Evolutionary conservation across 1,140 invertebrate species (phyloP).

Genomic region (Cydia amplana): DNA sequence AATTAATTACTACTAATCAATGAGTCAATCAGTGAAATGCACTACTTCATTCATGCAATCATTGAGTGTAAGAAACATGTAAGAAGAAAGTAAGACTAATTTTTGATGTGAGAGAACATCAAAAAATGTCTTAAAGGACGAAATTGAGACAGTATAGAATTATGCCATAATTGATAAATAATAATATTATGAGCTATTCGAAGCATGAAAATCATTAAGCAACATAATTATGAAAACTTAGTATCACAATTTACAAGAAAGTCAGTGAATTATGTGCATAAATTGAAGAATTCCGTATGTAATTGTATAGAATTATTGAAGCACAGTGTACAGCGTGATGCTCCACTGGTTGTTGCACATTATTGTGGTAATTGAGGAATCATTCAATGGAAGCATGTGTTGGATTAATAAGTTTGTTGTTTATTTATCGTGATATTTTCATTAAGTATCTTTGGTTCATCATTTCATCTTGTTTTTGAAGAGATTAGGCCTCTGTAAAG

Average conservation of each 20-base stretch:
- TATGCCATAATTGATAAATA: neutral
- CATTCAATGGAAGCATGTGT: slow-evolving; percentile 32
- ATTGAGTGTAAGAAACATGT: neutral
- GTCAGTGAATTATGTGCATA: slow-evolving; percentile 15
- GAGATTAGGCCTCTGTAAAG: neutral
- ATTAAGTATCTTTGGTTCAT: neutral
- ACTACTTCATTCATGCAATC: slow-evolving; percentile 4
- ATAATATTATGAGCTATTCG: neutral
- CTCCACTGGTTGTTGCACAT: slow-evolving; percentile 27
- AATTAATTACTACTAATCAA: slow-evolving; percentile 1
- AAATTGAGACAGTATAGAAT: neutral
- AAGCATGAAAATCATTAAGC: neutral
- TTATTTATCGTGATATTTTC: slow-evolving; percentile 3
- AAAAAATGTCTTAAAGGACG: neutral
- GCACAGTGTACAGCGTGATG: slow-evolving; percentile 21
- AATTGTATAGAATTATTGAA: slow-evolving; percentile 23
- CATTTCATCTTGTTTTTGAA: neutral
- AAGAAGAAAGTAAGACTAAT: neutral
- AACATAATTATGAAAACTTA: neutral
- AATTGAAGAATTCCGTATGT: slow-evolving; percentile 3
- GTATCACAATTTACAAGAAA: slow-evolving; percentile 1
- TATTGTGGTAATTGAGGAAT: slow-evolving; percentile 26
- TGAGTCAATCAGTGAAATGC: slow-evolving; percentile 9
- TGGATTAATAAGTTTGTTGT: neutral
- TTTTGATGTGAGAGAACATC: neutral